Conservation (phyloP, 2,797 vertebrate species). For the Peromyscus aztecus region DNA sequence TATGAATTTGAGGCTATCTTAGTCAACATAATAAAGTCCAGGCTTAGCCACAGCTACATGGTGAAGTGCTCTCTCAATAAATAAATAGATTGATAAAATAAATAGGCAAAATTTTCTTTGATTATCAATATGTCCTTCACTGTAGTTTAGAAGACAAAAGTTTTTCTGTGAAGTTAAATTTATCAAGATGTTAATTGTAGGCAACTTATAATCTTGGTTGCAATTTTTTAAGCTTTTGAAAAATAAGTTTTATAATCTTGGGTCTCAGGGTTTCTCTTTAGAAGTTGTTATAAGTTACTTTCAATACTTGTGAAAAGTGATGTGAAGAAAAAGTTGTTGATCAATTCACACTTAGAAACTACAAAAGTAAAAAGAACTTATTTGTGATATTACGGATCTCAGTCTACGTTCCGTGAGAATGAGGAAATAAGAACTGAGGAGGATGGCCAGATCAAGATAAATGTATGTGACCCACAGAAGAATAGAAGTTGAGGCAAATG, state of each 20-base stretch:
- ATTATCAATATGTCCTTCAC: background rate
- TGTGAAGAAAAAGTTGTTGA: background rate
- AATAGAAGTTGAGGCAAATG: background rate
- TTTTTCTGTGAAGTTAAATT: background rate
- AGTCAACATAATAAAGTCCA: background rate
- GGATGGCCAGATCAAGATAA: background rate
- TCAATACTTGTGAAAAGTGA: background rate
- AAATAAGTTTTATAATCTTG: background rate
- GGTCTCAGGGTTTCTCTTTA: background rate
- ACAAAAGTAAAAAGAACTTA: background rate
- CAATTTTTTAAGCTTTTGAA: background rate
- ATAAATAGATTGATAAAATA: background rate
- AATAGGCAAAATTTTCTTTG: background rate
- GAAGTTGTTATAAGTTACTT: background rate
- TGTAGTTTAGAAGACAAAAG: background rate
- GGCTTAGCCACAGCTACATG: background rate
- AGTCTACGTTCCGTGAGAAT: background rate
- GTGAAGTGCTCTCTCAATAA: background rate
- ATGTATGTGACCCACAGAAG: background rate
- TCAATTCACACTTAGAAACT: background rate
- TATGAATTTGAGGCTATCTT: background rate
- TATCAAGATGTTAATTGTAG: background rate
- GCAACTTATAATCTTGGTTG: background rate
- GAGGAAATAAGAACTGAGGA: background rate
- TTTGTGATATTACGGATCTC: background rate